Base-by-base conservation (phyloP, 2,797 vertebrate genomes). In the Enteromius afrohamiltoni region DNA sequence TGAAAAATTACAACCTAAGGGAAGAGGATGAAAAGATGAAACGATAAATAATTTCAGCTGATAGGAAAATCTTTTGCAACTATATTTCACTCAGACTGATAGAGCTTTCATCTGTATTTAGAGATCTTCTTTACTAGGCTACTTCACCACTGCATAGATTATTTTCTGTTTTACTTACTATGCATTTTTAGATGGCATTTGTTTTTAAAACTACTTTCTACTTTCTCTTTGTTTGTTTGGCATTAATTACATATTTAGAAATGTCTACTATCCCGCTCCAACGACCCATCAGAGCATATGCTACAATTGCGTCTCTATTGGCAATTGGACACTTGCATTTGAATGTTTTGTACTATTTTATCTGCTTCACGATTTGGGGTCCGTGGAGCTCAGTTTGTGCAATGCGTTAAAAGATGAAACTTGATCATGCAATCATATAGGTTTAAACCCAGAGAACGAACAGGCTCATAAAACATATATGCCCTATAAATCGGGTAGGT, bases 1-100 rank as follows among this genome's bases (percentile, higher is more conserved):
- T 62, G 82, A 83, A 69, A 77, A 83, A 70, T 77, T 62, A 77
- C 74, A 77, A 70, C 74, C 82, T 34, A 34, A 78, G 75, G 82
- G 65, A 71, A 77, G 51, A 77, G 74, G 64, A 70, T 58, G 75
- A 70, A 78, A 77, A 70, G 75, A 78, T 83, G 75, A 83, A 83
- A 68, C 75, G 26, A 77, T 77, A 77, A 76, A 83, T 76, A 75
- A 83, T 68, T 77, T 76, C 37, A 68, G 34, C 34, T 77, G 49
- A 77, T 83, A 58, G 81, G 37, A 53, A 47, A 58, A 17, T 73
- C 29, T 47, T 74, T 64, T 21, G 6, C 45, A 74, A 74, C 55
- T 64, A 40, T 74, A 65, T 37, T 37, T 74, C 80, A 74, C 68
- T 62, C 58, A 51, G 58, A 49, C 53, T 81, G 31, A 58, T 31